These are phyloP conservation scores for Drosophila mojavensis DNA, from an alignment of 1,140 invertebrate species.

Conservation along the genomic window DNA sequence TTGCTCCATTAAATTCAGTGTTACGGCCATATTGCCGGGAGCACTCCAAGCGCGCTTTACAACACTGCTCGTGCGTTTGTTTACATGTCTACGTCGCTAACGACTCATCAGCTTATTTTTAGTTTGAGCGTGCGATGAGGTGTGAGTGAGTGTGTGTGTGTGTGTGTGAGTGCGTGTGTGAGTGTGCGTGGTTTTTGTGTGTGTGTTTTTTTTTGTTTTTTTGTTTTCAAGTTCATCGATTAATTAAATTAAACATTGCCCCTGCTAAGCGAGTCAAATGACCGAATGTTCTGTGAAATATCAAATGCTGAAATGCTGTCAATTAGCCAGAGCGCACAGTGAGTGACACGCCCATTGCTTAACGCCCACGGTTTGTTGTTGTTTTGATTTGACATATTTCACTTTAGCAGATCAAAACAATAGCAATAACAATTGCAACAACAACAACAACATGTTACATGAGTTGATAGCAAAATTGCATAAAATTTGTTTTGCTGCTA, in stretches of 20 bases:
- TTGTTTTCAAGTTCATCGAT: slow-evolving; percentile 70
- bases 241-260: slow-evolving; percentile 56
- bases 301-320: slow-evolving; percentile 4
- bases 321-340: slow-evolving; percentile 8
- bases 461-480: not conserved
- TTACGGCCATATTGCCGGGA: not conserved
- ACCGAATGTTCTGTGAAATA: slow-evolving; percentile 21
- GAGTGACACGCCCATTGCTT: not conserved
- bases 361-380: slow-evolving; percentile 19
- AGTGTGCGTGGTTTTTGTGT: not conserved
- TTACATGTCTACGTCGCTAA: not conserved
- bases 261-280: slow-evolving; percentile 38
- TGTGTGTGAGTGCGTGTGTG: too few species aligned
- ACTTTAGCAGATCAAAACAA: slow-evolving; percentile 8
- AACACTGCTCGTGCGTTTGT: slow-evolving; percentile 4
- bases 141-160: not conserved
- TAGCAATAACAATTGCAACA: slow-evolving; percentile 7
- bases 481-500: slow-evolving; percentile 2
- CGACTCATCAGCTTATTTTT: slow-evolving; percentile 1
- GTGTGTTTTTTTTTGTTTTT: too few species aligned
- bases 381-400: slow-evolving; percentile 37
- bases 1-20: too few species aligned
- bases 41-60: not conserved
- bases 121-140: not conserved
- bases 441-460: not conserved